Conservation (phyloP, 2,797 vertebrate species). For the Rhinoraja longicauda region DNA sequence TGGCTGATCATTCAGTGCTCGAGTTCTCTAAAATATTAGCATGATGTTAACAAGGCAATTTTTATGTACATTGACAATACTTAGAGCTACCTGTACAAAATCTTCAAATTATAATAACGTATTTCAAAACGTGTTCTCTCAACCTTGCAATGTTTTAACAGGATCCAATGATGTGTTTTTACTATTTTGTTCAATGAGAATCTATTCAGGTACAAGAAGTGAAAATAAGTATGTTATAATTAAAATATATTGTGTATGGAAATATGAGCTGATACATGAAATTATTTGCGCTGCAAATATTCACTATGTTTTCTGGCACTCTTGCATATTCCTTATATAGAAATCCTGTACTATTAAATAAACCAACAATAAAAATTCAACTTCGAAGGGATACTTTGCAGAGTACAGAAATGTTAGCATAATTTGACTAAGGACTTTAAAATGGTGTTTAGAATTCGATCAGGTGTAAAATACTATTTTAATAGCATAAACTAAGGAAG, state of each 20-base stretch:
- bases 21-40: neutral
- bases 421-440: slow-evolving; percentile 46
- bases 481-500: slow-evolving; percentile 44
- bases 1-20: neutral
- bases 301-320: slow-evolving; percentile 45
- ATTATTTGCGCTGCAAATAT: slow-evolving; percentile 47
- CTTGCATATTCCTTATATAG: slow-evolving; percentile 52
- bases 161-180: neutral
- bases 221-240: slow-evolving; percentile 45
- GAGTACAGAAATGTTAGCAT: slow-evolving; percentile 45
- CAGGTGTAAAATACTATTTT: slow-evolving; percentile 47
- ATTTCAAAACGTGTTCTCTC: neutral
- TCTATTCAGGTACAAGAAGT: neutral
- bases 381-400: slow-evolving; percentile 44
- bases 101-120: neutral
- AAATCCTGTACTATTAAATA: slow-evolving; percentile 47
- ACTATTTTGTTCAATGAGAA: neutral
- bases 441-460: slow-evolving; percentile 45
- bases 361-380: slow-evolving; percentile 46
- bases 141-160: neutral
- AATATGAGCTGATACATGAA: slow-evolving; percentile 51
- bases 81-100: neutral
- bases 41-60: neutral
- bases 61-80: neutral
- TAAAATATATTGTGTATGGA: slow-evolving; percentile 47